Conservation (phyloP, 2,113 vertebrate species). For the Pseudopipra pipra region DNA sequence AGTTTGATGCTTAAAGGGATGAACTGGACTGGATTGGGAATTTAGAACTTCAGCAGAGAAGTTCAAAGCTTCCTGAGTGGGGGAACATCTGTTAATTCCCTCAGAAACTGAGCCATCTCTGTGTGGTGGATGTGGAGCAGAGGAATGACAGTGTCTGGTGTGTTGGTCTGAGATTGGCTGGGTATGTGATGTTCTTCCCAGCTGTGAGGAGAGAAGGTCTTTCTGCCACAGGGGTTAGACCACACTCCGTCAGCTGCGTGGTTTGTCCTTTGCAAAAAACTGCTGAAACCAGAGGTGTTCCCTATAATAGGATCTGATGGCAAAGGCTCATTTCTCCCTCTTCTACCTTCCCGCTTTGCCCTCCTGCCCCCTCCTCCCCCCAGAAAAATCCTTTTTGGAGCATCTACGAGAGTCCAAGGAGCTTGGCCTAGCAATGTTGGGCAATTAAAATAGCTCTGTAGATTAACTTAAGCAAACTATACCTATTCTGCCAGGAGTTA, state of each 20-base stretch:
- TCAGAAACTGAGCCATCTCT: background rate
- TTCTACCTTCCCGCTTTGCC: background rate
- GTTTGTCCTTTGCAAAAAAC: background rate
- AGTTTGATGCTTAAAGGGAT: background rate
- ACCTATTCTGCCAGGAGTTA: background rate
- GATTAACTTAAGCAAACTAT: background rate
- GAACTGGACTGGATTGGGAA: background rate
- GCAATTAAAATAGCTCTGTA: background rate
- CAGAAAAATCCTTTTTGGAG: background rate
- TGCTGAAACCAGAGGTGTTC: background rate
- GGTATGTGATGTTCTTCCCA: background rate
- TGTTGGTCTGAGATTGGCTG: background rate
- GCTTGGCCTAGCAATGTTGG: background rate
- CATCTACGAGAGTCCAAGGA: background rate
- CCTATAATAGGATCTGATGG: background rate
- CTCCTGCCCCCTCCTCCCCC: fast-evolving
- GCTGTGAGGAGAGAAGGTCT: background rate
- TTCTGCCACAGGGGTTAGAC: background rate
- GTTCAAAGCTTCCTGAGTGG: background rate
- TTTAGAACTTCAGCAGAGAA: background rate
- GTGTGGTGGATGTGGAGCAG: background rate
- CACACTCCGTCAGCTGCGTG: fast-evolving
- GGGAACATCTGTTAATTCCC: background rate
- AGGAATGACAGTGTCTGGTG: background rate
- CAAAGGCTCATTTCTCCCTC: background rate